phyloP scores from a whole-genome alignment of 2,797 vertebrate species.

The Pangasius djambal region DNA sequence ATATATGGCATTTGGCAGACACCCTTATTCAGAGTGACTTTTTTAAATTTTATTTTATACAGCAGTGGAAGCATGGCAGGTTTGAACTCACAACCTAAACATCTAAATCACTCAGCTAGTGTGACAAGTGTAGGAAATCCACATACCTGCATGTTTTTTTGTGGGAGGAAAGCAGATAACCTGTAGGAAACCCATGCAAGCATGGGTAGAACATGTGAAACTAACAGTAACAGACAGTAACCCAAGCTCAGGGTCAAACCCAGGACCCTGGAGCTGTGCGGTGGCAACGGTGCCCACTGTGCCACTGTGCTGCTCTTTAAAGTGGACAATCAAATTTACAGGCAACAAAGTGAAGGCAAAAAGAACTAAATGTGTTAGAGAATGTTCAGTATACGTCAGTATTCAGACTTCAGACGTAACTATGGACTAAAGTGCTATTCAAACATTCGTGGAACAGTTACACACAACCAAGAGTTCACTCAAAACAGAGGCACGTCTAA shows the following conservation, averaged over 20 bases:
- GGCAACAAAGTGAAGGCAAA: background rate
- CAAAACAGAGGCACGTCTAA: background rate
- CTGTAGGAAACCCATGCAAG: background rate
- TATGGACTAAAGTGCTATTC: background rate
- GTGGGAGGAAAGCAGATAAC: background rate
- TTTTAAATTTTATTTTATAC: background rate
- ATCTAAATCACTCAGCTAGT: background rate
- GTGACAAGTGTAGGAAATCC: background rate
- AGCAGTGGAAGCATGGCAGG: background rate
- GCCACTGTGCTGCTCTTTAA: background rate
- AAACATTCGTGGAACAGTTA: background rate
- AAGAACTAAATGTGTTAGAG: too few species aligned
- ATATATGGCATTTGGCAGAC: background rate
- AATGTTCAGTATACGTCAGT: too few species aligned
- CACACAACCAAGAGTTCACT: background rate
- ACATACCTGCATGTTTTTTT: background rate
- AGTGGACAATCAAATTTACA: background rate
- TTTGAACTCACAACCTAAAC: background rate
- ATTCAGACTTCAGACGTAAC: background rate
- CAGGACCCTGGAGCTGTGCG: background rate
- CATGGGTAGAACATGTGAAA: background rate
- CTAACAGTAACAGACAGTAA: background rate
- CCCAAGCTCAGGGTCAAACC: background rate
- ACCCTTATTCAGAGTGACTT: background rate
- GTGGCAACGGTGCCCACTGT: background rate